Conservation (phyloP, 2,797 vertebrate species). For the Chaetophractus vellerosus region DNA sequence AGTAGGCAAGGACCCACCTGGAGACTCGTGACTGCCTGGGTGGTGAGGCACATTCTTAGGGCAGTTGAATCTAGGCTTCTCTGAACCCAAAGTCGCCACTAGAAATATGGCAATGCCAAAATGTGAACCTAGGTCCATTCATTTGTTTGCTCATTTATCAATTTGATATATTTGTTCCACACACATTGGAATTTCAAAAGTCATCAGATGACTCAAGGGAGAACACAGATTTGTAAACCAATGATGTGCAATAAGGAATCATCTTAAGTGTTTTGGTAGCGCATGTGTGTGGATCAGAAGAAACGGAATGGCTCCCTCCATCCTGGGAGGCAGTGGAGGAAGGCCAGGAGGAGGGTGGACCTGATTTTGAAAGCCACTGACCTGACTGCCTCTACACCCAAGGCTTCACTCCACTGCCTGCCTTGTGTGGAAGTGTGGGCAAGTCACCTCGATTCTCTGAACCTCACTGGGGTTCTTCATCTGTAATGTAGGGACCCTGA, state of each 20-base stretch:
- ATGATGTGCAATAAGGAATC: not conserved
- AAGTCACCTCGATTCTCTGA: not conserved
- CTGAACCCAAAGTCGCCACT: not conserved
- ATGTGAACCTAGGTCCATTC: not conserved
- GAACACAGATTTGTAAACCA: not conserved
- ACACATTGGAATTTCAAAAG: not conserved
- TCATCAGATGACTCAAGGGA: not conserved
- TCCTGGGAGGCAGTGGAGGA: not conserved
- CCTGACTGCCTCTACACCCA: too few species aligned
- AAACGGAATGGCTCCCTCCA: not conserved
- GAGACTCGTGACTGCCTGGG: not conserved
- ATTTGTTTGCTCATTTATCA: not conserved
- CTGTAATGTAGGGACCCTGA: not conserved
- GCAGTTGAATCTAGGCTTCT: not conserved
- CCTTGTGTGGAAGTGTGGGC: not conserved
- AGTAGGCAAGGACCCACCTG: not conserved
- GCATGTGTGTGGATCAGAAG: not conserved
- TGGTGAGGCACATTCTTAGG: not conserved
- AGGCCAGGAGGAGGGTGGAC: not conserved
- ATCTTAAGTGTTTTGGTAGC: not conserved
- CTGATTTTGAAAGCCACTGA: not conserved
- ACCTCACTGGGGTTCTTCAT: not conserved
- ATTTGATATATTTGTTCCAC: not conserved
- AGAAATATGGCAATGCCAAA: not conserved
- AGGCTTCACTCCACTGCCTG: fast-evolving